These are phyloP conservation scores for Caenorhabditis tropicalis DNA, from an alignment of 1,140 invertebrate species.

Conservation along the genomic window DNA sequence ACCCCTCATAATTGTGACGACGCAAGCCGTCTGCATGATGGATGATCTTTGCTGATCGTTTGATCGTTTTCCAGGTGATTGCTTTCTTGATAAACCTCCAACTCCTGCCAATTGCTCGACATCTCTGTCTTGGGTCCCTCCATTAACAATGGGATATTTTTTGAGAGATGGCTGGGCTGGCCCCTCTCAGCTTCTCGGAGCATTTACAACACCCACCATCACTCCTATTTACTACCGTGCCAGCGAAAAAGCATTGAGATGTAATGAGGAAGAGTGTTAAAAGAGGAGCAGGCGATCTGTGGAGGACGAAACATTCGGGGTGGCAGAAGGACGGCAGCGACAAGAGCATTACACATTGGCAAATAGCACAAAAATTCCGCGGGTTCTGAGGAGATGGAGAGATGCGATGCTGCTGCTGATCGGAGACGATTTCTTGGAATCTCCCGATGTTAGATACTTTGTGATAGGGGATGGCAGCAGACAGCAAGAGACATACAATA, in stretches of 20 bases:
- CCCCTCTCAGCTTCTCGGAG: neutral
- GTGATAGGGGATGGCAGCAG: constrained; percentile 21
- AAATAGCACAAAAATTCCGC: constrained; percentile 21
- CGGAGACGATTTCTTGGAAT: constrained; percentile 39
- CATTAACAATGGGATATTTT: neutral
- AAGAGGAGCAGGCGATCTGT: constrained; percentile 33
- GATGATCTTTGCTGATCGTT: neutral
- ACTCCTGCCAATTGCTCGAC: neutral
- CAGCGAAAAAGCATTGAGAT: constrained; percentile 4
- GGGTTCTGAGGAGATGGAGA: constrained; percentile 31
- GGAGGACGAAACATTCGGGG: constrained; percentile 38
- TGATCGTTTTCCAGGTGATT: constrained; percentile 25
- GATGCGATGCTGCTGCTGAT: constrained; percentile 12
- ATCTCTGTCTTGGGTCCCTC: neutral
- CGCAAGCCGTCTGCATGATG: constrained; percentile 2
- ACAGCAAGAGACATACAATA: constrained; percentile 33
- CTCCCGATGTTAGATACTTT: constrained; percentile 3
- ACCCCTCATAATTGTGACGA: neutral
- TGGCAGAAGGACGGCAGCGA: constrained; percentile 31
- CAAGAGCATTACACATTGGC: constrained; percentile 43
- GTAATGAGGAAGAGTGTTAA: constrained; percentile 40
- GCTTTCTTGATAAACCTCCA: neutral
- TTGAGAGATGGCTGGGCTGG: too few species aligned
- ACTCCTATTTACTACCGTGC: constrained; percentile 37
- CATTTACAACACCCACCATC: constrained; percentile 38